Conservation (phyloP, 2,113 vertebrate genomes). For the Clarias macrocephalus region DNA sequence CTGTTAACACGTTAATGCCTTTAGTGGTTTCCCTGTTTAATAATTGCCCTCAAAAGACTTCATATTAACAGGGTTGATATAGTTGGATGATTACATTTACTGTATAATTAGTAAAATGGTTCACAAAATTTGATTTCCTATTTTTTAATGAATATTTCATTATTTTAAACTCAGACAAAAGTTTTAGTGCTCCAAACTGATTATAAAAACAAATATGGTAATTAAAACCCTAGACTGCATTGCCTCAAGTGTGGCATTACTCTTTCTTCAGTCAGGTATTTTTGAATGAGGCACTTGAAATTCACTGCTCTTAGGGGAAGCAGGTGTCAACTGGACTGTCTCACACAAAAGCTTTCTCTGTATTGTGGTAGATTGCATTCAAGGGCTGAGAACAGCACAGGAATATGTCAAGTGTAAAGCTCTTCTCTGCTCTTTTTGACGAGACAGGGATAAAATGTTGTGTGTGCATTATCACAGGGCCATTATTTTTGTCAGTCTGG, state of each 20-base stretch:
- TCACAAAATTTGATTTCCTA: neutral
- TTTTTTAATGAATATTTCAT: neutral
- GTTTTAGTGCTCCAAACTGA: neutral
- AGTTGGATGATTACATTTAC: slow-evolving; percentile 49
- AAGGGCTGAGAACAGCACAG: slow-evolving; percentile 40
- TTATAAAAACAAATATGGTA: slow-evolving; percentile 9
- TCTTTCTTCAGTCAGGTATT: slow-evolving; percentile 32
- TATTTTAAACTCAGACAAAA: neutral
- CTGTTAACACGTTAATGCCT: slow-evolving; percentile 66
- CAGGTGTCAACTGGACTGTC: slow-evolving; percentile 45
- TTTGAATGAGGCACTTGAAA: slow-evolving; percentile 47
- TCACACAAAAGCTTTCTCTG: slow-evolving; percentile 28
- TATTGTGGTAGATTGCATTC: slow-evolving; percentile 45
- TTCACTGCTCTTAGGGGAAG: slow-evolving; percentile 41
- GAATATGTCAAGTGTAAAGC: slow-evolving; percentile 38
- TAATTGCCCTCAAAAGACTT: slow-evolving; percentile 63
- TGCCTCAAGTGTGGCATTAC: slow-evolving; percentile 21
- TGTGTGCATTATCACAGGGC: neutral
- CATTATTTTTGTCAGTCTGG: neutral
- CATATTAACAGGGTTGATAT: slow-evolving; percentile 61
- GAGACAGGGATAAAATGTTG: slow-evolving; percentile 12
- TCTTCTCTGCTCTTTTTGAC: slow-evolving; percentile 33
- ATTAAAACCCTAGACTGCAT: slow-evolving; percentile 1
- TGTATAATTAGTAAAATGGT: neutral
- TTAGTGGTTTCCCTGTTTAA: slow-evolving; percentile 70